These are phyloP conservation scores for Alexandromys oeconomus DNA, from an alignment of 2,797 vertebrate species.

Conservation along the genomic window DNA sequence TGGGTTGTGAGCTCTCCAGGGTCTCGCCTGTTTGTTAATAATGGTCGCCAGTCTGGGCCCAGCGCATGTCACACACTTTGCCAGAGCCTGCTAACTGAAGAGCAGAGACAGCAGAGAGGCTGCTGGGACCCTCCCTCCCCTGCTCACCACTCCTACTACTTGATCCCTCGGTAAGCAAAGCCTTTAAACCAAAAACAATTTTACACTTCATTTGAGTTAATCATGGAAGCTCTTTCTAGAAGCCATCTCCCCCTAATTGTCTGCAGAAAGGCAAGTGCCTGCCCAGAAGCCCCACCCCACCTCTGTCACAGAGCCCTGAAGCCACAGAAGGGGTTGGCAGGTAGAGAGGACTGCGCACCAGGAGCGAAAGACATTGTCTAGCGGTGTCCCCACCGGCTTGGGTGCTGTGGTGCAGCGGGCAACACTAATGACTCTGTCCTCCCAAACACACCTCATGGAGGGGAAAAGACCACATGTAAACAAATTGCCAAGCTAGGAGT, in stretches of 20 bases:
- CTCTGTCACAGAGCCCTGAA: slow-evolving; percentile 54
- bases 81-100: neutral
- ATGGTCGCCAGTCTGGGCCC: neutral
- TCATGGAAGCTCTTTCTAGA: slow-evolving; percentile 82
- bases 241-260: slow-evolving; percentile 80
- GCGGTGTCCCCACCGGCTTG: neutral
- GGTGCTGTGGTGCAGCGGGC: neutral
- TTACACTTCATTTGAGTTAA: slow-evolving; percentile 89
- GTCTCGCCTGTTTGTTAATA: neutral
- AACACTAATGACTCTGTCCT: rapidly evolving
- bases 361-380: neutral
- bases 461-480: neutral
- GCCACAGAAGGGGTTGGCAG: neutral
- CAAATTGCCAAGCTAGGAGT: neutral
- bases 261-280: slow-evolving; percentile 78
- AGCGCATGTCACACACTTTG: rapidly evolving
- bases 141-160: neutral
- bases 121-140: neutral
- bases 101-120: neutral
- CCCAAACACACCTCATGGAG: rapidly evolving
- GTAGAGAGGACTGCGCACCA: neutral
- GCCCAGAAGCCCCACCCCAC: slow-evolving; percentile 80
- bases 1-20: neutral
- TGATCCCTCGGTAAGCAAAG: slow-evolving; percentile 73
- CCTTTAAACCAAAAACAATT: slow-evolving; percentile 88